Base-by-base conservation (phyloP, 1,140 invertebrate genomes). In the Brachionus plicatilis region DNA sequence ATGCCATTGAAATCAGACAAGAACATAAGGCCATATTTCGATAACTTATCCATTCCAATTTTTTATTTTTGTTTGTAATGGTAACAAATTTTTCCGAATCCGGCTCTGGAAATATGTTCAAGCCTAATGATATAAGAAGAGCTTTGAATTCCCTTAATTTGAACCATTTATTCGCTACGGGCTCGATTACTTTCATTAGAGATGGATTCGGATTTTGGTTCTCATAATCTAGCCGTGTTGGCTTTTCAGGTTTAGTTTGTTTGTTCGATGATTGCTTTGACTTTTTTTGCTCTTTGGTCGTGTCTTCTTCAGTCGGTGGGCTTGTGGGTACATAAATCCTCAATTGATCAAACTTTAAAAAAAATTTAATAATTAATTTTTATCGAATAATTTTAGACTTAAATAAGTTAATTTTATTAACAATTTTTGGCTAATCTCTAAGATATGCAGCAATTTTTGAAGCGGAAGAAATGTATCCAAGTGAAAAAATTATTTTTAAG, bases 101-200 rank as follows among this genome's bases (percentile, higher is more conserved):
- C 85, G 92, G 92, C 84, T 93, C 93, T 0, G 95, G 95, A 88
- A 96, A 97, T n/a, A 97, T 90, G 88, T 96, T 95, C 47, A 95
- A 92, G n/a, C 94, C 94, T 6, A 92, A 91, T 41, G 90, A 90
- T 85, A 92, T 91, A 89, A 95, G 91, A 85, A 92, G 87, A 86
- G 86, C 86, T 6, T 88, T 86, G n/a, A 90, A 87, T 65, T 88
- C 87, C 78, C 84, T 84, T 11, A 88, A 87, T n/a, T 86, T 86
- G 72, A 88, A 86, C 88, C 88, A 89, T 86, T 88, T 87, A 24
- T 88, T 87, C 29, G 84, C 85, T n/a, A 90, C 85, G 47, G 87
- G 85, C 6, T 86, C 85, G 7, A 83, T 47, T n/a, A 29, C 43
- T 68, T 68, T 68, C 37, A 83, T 29, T 9, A 83, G 47, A n/a